phyloP scores from a whole-genome alignment of 1,140 invertebrate genomes.

The Planococcus citri region DNA sequence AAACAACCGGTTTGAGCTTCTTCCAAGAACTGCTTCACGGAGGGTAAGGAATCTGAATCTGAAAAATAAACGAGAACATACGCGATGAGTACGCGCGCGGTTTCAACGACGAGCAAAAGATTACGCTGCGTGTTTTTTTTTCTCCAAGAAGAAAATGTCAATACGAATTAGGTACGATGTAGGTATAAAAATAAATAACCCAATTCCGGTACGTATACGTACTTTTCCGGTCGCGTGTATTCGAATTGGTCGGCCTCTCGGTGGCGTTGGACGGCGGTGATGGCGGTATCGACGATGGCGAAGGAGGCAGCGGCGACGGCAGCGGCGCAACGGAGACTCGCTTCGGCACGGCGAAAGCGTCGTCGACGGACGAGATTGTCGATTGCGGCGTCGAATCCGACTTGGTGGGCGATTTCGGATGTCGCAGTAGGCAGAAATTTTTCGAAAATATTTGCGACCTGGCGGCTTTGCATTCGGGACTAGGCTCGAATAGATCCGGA shows the following conservation, averaged over 20 bases:
- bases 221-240: neutral
- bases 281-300: too few species aligned
- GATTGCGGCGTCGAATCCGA: neutral
- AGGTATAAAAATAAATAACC: too few species aligned
- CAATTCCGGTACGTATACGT: too few species aligned
- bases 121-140: too few species aligned
- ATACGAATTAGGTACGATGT: too few species aligned
- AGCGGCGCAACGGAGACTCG: neutral
- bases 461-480: neutral
- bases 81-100: neutral
- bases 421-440: neutral
- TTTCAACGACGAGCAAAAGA: neutral
- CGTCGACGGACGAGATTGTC: neutral
- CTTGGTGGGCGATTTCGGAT: neutral
- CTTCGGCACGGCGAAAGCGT: neutral
- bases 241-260: neutral
- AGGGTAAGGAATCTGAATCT: neutral
- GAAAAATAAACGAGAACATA: neutral
- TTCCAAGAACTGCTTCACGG: neutral
- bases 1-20: constrained; percentile 10
- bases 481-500: neutral
- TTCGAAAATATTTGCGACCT: neutral
- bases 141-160: too few species aligned
- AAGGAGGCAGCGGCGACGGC: neutral
- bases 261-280: neutral